phyloP scores from a whole-genome alignment of 1,140 invertebrate species.

The Orchesella cincta region DNA sequence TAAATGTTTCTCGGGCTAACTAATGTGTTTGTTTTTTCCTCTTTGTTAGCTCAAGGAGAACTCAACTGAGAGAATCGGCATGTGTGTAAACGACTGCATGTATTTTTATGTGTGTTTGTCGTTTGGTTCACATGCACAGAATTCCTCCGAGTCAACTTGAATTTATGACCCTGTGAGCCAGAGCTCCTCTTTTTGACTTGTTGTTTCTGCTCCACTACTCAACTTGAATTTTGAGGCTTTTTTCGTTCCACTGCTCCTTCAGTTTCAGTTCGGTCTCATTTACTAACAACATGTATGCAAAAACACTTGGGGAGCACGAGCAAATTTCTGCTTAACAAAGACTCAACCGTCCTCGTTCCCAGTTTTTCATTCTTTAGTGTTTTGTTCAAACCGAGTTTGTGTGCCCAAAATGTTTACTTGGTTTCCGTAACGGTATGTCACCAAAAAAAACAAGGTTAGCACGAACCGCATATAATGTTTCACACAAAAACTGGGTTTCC shows the following conservation, averaged over 20 bases:
- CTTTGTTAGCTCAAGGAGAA: not conserved
- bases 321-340: not conserved
- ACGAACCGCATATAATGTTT: too few relatives aligned
- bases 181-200: not conserved
- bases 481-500: too few relatives aligned
- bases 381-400: not conserved
- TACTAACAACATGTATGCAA: too few relatives aligned
- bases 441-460: too few relatives aligned
- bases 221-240: not conserved
- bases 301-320: too few relatives aligned
- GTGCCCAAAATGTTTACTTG: not conserved
- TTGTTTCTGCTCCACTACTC: not conserved
- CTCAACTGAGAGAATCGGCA: not conserved
- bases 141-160: conserved; percentile 5
- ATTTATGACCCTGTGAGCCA: not conserved
- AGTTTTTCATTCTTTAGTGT: not conserved
- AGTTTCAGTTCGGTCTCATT: not conserved
- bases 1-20: too few relatives aligned
- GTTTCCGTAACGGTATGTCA: too few relatives aligned
- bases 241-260: not conserved
- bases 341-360: too few relatives aligned
- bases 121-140: not conserved
- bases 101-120: not conserved
- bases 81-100: too few relatives aligned
- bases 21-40: too few relatives aligned